These are phyloP conservation scores for Dryococelus australis DNA, from an alignment of 2,888 invertebrate genomes.

Conservation along the genomic window DNA sequence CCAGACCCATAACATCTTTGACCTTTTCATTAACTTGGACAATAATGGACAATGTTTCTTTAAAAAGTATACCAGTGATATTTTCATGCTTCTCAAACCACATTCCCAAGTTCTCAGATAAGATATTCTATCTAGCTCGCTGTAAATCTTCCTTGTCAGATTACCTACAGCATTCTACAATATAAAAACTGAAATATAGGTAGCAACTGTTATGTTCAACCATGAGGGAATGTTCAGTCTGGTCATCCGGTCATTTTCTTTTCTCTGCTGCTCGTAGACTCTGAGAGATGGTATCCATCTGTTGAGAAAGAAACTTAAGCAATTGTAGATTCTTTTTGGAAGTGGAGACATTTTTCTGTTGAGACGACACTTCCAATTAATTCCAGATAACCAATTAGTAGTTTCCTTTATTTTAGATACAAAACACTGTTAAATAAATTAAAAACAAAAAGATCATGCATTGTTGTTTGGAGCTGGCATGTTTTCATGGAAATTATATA, in stretches of 20 bases:
- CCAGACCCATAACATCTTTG: background rate
- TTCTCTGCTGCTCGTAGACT: slow-evolving; percentile 34
- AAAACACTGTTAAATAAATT: slow-evolving; percentile 21
- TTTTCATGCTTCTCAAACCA: too few relatives aligned
- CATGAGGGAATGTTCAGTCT: slow-evolving; percentile 31
- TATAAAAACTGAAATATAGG: background rate
- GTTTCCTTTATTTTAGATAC: slow-evolving; percentile 24
- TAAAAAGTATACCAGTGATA: too few relatives aligned
- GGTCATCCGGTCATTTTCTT: slow-evolving; percentile 42
- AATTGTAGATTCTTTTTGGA: background rate
- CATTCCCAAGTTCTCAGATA: too few relatives aligned
- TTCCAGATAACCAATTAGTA: slow-evolving; percentile 17
- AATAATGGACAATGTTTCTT: background rate
- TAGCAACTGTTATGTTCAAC: background rate
- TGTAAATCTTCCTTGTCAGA: background rate
- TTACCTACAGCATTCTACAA: background rate
- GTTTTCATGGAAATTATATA: slow-evolving; percentile 5
- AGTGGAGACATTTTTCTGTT: slow-evolving; percentile 18
- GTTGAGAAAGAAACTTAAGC: slow-evolving; percentile 13
- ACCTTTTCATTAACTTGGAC: background rate
- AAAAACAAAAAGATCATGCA: background rate
- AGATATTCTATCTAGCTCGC: background rate
- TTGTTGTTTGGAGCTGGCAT: background rate
- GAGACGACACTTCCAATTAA: background rate
- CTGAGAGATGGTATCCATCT: slow-evolving; percentile 29